Conservation (phyloP, 1,140 invertebrate species). For the Antheraea pernyi region DNA sequence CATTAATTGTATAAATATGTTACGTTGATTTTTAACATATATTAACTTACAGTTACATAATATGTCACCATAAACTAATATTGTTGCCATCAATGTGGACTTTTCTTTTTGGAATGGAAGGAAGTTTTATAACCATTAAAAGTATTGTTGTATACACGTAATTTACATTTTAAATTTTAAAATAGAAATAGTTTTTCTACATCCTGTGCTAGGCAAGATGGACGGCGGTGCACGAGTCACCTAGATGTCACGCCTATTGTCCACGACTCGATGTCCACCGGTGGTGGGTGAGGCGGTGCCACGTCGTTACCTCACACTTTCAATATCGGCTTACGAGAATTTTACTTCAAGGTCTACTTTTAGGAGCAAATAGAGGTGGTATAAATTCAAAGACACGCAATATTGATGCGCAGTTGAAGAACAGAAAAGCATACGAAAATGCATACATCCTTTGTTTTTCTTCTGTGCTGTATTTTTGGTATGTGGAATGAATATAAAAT, state of each 20-base stretch:
- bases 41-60: no score
- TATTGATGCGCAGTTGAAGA: constrained; percentile 62
- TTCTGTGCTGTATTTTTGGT: constrained; percentile 60
- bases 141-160: no score
- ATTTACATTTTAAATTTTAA: not conserved
- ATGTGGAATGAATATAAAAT: constrained; percentile 38
- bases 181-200: constrained; percentile 32
- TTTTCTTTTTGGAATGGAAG: no score
- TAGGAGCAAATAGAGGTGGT: constrained; percentile 71
- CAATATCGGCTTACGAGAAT: constrained; percentile 77
- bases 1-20: no score
- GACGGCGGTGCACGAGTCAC: constrained; percentile 61
- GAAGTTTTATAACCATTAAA: no score
- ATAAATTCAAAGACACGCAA: constrained; percentile 69
- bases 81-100: no score
- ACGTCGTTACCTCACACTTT: constrained; percentile 70
- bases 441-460: constrained; percentile 50
- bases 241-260: constrained; percentile 76
- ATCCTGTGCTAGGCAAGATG: constrained; percentile 53
- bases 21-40: no score
- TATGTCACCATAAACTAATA: no score
- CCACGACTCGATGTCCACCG: constrained; percentile 41
- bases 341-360: constrained; percentile 73
- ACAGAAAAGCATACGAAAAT: constrained; percentile 59
- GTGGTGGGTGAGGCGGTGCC: constrained; percentile 64